Evolutionary conservation across 2,888 invertebrate species (phyloP).

Genomic region (Microchrysa polita): DNA sequence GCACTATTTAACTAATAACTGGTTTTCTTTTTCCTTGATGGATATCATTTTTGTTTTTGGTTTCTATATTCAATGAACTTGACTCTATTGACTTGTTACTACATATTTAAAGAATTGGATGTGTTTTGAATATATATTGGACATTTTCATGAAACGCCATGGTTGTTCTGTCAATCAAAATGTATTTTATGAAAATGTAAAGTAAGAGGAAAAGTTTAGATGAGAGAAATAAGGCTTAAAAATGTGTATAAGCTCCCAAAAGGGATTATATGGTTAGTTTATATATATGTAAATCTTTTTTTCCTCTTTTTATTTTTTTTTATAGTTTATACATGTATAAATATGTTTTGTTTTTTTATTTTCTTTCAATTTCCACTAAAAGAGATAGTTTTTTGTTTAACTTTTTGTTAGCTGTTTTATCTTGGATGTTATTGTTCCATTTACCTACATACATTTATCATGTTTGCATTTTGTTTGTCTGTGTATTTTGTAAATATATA

Average conservation of each 20-base stretch:
- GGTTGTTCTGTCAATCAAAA: too few relatives aligned
- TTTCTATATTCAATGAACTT: background rate
- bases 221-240: too few relatives aligned
- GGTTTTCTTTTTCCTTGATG: background rate
- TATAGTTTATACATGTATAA: conserved; percentile 28
- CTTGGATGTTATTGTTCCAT: conserved; percentile 11
- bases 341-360: conserved; percentile 2
- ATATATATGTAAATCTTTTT: conserved; percentile 15
- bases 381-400: conserved; percentile 25
- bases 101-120: background rate
- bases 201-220: too few relatives aligned
- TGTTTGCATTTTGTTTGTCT: conserved; percentile 1
- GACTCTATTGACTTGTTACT: too few relatives aligned
- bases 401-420: conserved; percentile 20
- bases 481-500: background rate
- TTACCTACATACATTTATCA: conserved; percentile 8
- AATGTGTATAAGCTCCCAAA: background rate
- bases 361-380: conserved; percentile 4
- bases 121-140: conserved; percentile 1
- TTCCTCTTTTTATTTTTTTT: background rate
- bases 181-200: too few relatives aligned
- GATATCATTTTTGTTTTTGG: background rate
- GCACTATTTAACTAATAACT: background rate
- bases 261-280: conserved; percentile 10
- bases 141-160: background rate